Base-by-base conservation (phyloP, 2,888 invertebrate species). In the Eupithecia pulchellata region DNA sequence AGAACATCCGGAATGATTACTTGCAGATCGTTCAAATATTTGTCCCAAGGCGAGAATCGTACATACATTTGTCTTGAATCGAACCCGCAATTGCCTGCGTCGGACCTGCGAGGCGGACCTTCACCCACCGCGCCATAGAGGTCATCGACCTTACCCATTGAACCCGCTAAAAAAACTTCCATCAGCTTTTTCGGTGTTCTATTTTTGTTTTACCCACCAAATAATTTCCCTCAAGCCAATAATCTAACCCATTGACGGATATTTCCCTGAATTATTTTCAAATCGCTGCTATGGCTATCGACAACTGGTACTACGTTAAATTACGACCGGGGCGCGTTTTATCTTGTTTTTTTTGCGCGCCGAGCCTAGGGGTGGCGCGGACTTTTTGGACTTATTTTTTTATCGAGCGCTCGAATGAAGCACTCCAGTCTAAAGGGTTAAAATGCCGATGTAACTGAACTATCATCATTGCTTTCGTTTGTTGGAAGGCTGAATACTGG, bases 281-380 rank as follows among this genome's bases (percentile, higher is more conserved):
- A 68, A 72, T 74, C 72, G 69, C 55, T 70, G 82, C 87, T 88
- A 80, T 77, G 86, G 89, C 89, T 91, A 89, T 86, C 86, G 88
- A 88, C 91, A 87, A 87, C 91, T 90, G 90, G 88, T 87, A 87
- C 88, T 87, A 89, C 91, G 91, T 87, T 93, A 93, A 93, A 93
- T 93, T 93, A 93, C 92, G 93, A 88, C 85, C 87, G 87, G 83
- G 89, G 86, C 86, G 86, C 85, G 87, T 88, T 91, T 91, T 91
- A 88, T 91, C 88, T 87, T 86, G 85, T 90, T 91, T 90, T 77
- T 92, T 93, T 91, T 88, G 71, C 79, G 82, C 86, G 83, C 82
- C 85, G 86, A 84, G 91, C 91, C 92, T 90, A 91, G 93, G 93
- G 92, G 92, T 91, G 91, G 91, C 86, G 86, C 84, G 82, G 72